A percentile compares a stretch with the other conserved stretches of the same genome.
Conservation (phyloP, 2,113 vertebrate genomes). For the Apistogramma diplotaenia region DNA sequence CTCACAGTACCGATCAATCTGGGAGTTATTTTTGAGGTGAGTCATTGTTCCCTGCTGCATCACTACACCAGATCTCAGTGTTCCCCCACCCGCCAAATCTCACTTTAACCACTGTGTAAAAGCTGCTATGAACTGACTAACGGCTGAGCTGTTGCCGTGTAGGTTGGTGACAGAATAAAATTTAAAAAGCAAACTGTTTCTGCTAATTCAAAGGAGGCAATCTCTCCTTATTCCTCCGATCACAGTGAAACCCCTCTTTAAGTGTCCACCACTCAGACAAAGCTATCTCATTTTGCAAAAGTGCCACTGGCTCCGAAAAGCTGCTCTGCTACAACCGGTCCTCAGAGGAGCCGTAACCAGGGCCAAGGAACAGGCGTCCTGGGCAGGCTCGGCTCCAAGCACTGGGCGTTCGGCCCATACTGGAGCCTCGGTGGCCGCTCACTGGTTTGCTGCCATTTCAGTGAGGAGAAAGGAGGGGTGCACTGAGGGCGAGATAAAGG, state of each 20-base stretch:
- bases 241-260: background rate
- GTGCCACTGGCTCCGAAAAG: slow-evolving; percentile 2
- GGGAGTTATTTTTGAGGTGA: background rate
- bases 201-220: background rate
- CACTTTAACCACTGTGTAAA: background rate
- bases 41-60: background rate
- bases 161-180: background rate
- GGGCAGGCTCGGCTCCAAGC: slow-evolving; percentile 50
- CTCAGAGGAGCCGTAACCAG: slow-evolving; percentile 40
- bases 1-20: background rate
- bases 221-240: background rate
- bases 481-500: background rate
- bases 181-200: background rate
- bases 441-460: slow-evolving; percentile 50
- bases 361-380: slow-evolving; percentile 50
- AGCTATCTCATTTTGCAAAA: slow-evolving; percentile 11
- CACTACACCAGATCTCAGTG: background rate
- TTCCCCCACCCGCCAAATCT: background rate
- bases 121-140: background rate
- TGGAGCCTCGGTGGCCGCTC: slow-evolving; percentile 45
- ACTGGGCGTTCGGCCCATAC: slow-evolving; percentile 48
- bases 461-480: background rate
- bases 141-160: background rate
- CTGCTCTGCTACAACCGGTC: slow-evolving; percentile 32
- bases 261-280: background rate